Conservation (phyloP, 2,113 vertebrate genomes). For the Anolis sagrei region DNA sequence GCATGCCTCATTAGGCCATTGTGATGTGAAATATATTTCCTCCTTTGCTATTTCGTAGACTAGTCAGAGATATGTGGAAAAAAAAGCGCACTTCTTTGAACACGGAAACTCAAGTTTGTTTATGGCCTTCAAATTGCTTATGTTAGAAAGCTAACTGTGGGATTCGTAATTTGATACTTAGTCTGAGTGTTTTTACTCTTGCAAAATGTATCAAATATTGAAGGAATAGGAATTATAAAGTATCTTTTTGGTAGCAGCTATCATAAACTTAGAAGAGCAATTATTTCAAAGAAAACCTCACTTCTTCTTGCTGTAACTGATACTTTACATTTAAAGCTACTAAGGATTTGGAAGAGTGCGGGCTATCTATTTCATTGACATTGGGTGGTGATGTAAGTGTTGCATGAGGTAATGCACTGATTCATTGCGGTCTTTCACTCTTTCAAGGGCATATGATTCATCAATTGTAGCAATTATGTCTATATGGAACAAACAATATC, state of each 20-base stretch:
- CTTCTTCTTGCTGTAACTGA: not conserved
- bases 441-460: constrained; percentile 26
- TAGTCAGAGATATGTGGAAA: not conserved
- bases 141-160: not conserved
- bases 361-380: constrained; percentile 20
- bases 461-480: not conserved
- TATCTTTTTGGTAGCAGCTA: not conserved
- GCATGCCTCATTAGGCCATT: too few species aligned
- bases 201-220: not conserved
- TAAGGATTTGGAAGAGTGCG: not conserved
- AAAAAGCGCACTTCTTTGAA: not conserved
- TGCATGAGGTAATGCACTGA: constrained; percentile 34
- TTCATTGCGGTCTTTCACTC: constrained; percentile 11
- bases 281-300: constrained; percentile 2
- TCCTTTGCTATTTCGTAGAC: not conserved
- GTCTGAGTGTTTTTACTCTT: not conserved
- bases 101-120: not conserved
- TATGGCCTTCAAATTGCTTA: not conserved
- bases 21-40: too few species aligned
- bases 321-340: constrained; percentile 28
- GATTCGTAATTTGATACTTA: not conserved
- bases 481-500: not conserved
- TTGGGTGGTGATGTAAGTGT: constrained; percentile 29
- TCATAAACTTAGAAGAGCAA: not conserved
- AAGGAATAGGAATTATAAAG: not conserved